A percentile compares a stretch with the other conserved stretches of the same genome.
phyloP scores from a whole-genome alignment of 2,888 invertebrate genomes.

The Oligia latruncula region DNA sequence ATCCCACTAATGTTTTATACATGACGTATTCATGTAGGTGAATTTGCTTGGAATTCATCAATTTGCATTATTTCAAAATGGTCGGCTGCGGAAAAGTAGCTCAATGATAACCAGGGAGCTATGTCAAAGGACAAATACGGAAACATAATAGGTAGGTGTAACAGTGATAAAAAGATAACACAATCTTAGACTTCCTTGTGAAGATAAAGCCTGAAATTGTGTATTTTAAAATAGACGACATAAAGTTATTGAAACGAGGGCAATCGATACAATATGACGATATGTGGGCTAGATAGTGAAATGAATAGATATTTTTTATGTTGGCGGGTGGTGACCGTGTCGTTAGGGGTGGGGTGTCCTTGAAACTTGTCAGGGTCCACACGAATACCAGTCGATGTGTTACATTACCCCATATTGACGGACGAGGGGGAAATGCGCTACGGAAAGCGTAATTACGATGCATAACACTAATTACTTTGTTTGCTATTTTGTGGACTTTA shows the following conservation, averaged over 20 bases:
- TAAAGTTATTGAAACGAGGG: constrained; percentile 71
- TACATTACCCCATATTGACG: constrained; percentile 46
- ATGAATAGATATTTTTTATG: constrained; percentile 62
- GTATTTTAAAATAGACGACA: constrained; percentile 53
- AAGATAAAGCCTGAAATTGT: constrained; percentile 47
- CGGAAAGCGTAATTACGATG: constrained; percentile 42
- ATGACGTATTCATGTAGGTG: constrained; percentile 14
- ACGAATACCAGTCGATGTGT: constrained; percentile 57
- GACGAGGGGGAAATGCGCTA: constrained; percentile 44
- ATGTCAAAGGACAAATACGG: constrained; percentile 40
- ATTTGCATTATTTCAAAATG: constrained; percentile 40
- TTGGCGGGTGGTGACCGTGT: constrained; percentile 63
- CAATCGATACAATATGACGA: constrained; percentile 74
- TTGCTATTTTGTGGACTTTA: constrained; percentile 36
- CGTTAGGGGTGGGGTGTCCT: constrained; percentile 70
- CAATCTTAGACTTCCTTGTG: constrained; percentile 45
- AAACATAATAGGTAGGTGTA: constrained; percentile 34
- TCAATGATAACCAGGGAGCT: constrained; percentile 12
- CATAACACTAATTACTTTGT: constrained; percentile 49
- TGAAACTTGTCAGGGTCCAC: constrained; percentile 70
- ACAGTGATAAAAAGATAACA: constrained; percentile 47
- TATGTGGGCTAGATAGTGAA: constrained; percentile 65
- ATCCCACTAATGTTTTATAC: constrained; percentile 20
- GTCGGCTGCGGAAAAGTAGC: background rate
- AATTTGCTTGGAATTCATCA: constrained; percentile 44